phyloP scores from a whole-genome alignment of 2,888 invertebrate genomes.

The Altica lythri region DNA sequence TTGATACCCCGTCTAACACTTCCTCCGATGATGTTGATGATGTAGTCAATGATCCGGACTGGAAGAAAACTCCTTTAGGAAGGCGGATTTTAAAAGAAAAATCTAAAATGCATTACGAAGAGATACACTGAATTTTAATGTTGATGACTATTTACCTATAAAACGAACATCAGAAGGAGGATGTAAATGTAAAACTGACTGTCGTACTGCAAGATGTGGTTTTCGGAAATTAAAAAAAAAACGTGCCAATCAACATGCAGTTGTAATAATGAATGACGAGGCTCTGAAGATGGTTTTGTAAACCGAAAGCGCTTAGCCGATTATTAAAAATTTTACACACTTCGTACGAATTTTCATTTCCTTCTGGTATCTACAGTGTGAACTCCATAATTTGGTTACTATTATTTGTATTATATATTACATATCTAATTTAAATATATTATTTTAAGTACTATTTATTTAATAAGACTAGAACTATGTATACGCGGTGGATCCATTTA shows the following conservation, averaged over 20 bases:
- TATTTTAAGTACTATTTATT: slow-evolving; percentile 37
- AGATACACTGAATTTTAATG: too few species aligned
- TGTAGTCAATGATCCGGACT: slow-evolving; percentile 67
- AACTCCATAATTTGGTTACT: too few species aligned
- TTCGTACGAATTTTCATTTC: too few species aligned
- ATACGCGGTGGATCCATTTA: background rate
- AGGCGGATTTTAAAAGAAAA: slow-evolving; percentile 50
- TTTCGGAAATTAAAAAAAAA: slow-evolving; percentile 62
- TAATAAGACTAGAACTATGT: slow-evolving; percentile 43
- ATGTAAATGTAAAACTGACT: slow-evolving; percentile 67
- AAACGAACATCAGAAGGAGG: slow-evolving; percentile 66
- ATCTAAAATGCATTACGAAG: too few species aligned
- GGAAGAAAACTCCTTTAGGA: slow-evolving; percentile 69
- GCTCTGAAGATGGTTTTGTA: too few species aligned
- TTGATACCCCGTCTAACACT: too few species aligned
- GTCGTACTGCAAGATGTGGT: slow-evolving; percentile 65
- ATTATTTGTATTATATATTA: slow-evolving; percentile 30
- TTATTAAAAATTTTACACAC: too few species aligned
- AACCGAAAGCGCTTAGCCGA: too few species aligned
- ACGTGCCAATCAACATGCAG: slow-evolving; percentile 61
- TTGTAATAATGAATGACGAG: slow-evolving; percentile 59
- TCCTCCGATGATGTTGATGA: slow-evolving; percentile 51
- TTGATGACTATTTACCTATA: slow-evolving; percentile 9
- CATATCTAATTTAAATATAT: slow-evolving; percentile 34
- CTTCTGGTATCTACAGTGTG: too few species aligned